Conservation (phyloP, 2,113 vertebrate species). For the Pipa parva region DNA sequence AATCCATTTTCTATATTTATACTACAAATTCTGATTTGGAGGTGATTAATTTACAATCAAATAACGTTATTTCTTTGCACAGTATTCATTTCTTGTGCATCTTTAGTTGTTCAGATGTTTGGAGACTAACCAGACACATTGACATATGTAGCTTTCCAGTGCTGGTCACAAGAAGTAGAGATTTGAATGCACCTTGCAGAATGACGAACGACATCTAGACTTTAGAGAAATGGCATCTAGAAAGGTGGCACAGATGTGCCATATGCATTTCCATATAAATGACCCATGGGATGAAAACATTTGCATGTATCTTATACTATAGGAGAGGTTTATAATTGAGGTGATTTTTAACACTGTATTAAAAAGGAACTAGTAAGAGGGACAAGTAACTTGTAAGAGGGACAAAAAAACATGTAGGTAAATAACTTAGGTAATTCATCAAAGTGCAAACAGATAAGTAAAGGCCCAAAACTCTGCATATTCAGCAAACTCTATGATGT, state of each 20-base stretch:
- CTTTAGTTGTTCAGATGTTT: slow-evolving; percentile 33
- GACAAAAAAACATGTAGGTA: too few species aligned
- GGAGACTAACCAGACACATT: slow-evolving; percentile 31
- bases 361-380: too few species aligned
- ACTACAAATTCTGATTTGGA: neutral
- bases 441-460: too few species aligned
- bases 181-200: slow-evolving; percentile 36
- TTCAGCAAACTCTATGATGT: too few species aligned
- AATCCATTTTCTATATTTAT: too few species aligned
- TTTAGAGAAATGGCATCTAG: slow-evolving; percentile 37
- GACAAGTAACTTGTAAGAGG: too few species aligned
- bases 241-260: slow-evolving; percentile 28
- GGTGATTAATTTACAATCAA: neutral
- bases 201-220: slow-evolving; percentile 41
- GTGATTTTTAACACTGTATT: too few species aligned
- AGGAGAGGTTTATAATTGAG: too few species aligned
- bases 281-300: slow-evolving; percentile 34
- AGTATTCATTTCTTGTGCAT: slow-evolving; percentile 21
- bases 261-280: slow-evolving; percentile 44
- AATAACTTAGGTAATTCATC: too few species aligned
- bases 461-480: too few species aligned
- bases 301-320: slow-evolving; percentile 32
- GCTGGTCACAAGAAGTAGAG: slow-evolving; percentile 28
- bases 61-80: neutral
- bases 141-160: slow-evolving; percentile 38